Percentiles rank a stretch among this genome's conserved stretches.
Evolutionary conservation across 2,797 vertebrate genomes (phyloP).

Genomic region (Pangasius djambal): DNA sequence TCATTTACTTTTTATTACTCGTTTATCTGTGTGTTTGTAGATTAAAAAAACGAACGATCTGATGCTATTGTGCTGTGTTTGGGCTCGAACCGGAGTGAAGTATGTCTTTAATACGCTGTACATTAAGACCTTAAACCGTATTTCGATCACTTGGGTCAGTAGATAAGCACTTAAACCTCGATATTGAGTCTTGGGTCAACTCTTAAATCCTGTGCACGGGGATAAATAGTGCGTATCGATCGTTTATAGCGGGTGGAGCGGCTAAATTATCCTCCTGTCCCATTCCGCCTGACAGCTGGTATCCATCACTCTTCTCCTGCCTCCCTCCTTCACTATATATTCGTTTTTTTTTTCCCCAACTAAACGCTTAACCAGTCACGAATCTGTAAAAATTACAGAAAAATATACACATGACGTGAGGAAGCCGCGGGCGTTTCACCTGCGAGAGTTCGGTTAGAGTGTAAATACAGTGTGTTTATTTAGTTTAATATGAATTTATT

Average conservation of each 20-base stretch:
- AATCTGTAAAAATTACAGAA: background rate
- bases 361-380: background rate
- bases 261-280: conserved; percentile 71
- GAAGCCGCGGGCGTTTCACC: background rate
- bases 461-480: conserved; percentile 2
- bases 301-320: conserved; percentile 50
- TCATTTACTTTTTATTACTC: background rate
- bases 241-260: conserved; percentile 62
- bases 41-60: background rate
- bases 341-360: background rate
- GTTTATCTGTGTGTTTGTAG: no score
- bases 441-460: background rate
- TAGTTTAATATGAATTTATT: background rate
- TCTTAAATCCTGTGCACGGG: conserved; percentile 52
- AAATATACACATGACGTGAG: no score
- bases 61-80: background rate
- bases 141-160: conserved; percentile 56
- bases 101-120: background rate
- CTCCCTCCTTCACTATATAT: background rate
- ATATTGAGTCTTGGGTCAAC: conserved; percentile 58
- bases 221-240: conserved; percentile 68
- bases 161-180: conserved; percentile 61
- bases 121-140: background rate
- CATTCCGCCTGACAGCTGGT: conserved; percentile 66
- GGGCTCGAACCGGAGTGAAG: background rate